phyloP scores from a whole-genome alignment of 1,140 invertebrate species.

The Drosophila orena region DNA sequence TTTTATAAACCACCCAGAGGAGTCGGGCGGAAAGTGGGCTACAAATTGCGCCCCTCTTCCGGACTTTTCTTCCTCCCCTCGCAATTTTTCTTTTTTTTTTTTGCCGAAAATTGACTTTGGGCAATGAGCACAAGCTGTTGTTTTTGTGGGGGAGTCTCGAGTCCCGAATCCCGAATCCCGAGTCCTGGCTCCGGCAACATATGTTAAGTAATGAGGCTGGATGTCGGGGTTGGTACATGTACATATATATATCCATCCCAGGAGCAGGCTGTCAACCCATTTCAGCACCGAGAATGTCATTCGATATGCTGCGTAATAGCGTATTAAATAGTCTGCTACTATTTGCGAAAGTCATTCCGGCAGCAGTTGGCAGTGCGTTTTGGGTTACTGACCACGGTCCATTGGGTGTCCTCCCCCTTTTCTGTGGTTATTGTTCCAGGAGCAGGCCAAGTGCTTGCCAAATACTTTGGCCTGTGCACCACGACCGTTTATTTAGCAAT shows the following conservation, averaged over 20 bases:
- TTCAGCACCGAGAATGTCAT: constrained; percentile 54
- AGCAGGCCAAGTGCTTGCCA: constrained; percentile 42
- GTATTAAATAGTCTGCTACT: constrained; percentile 84
- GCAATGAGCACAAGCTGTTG: constrained; percentile 82
- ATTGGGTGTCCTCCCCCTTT: constrained; percentile 22
- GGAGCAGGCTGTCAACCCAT: constrained; percentile 61
- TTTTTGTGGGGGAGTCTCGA: constrained; percentile 38
- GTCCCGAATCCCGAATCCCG: constrained; percentile 13
- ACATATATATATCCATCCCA: constrained; percentile 2
- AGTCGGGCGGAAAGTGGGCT: constrained; percentile 33
- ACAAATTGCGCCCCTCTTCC: constrained; percentile 56
- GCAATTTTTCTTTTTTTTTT: constrained; percentile 28
- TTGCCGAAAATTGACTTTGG: constrained; percentile 79
- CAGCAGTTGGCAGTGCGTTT: constrained; percentile 65
- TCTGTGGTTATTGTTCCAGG: constrained; percentile 64
- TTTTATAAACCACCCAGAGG: constrained; percentile 60
- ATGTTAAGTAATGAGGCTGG: constrained; percentile 80
- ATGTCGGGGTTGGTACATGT: not conserved
- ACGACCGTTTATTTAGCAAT: constrained; percentile 77
- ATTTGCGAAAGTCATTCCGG: constrained; percentile 76
- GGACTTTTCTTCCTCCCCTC: constrained; percentile 10
- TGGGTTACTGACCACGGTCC: constrained; percentile 61
- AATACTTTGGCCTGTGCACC: constrained; percentile 47
- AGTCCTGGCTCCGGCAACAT: constrained; percentile 60
- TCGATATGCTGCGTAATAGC: constrained; percentile 82